A percentile compares a stretch with the other conserved stretches of the same genome.
phyloP scores from a whole-genome alignment of 2,888 invertebrate genomes.

The Synergus laeviventris region DNA sequence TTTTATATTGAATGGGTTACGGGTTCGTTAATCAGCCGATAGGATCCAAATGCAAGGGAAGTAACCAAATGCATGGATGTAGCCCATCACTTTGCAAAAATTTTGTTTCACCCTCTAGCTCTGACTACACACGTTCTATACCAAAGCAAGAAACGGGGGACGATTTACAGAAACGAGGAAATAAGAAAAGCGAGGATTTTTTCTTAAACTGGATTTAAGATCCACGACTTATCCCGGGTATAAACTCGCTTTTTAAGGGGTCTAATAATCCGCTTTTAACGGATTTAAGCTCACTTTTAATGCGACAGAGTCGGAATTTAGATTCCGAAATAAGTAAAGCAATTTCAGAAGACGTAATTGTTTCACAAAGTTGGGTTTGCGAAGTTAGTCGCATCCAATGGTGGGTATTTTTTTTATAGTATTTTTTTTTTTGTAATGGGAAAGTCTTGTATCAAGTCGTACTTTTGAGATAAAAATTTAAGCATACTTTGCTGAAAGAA shows the following conservation, averaged over 20 bases:
- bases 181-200: conserved; percentile 1
- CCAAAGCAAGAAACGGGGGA: conserved; percentile 43
- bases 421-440: not conserved
- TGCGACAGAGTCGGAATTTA: not conserved
- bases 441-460: not conserved
- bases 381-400: not conserved
- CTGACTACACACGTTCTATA: conserved; percentile 30
- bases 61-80: conserved; percentile 15
- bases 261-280: not conserved
- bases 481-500: conserved; percentile 35
- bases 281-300: conserved; percentile 1
- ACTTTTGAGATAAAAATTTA: not conserved
- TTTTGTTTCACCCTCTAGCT: conserved; percentile 37
- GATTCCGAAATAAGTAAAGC: not conserved
- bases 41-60: not conserved
- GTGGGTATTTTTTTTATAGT: conserved; percentile 13
- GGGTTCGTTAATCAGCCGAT: conserved; percentile 19
- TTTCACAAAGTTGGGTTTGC: not conserved
- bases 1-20: conserved; percentile 34
- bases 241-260: not conserved
- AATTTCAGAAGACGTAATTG: conserved; percentile 28
- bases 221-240: not conserved
- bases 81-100: conserved; percentile 27
- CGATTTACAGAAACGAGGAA: conserved; percentile 22
- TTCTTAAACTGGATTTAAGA: conserved; percentile 35